Evolutionary conservation across 2,888 invertebrate genomes (phyloP).

Genomic region (Drosophila merina): DNA sequence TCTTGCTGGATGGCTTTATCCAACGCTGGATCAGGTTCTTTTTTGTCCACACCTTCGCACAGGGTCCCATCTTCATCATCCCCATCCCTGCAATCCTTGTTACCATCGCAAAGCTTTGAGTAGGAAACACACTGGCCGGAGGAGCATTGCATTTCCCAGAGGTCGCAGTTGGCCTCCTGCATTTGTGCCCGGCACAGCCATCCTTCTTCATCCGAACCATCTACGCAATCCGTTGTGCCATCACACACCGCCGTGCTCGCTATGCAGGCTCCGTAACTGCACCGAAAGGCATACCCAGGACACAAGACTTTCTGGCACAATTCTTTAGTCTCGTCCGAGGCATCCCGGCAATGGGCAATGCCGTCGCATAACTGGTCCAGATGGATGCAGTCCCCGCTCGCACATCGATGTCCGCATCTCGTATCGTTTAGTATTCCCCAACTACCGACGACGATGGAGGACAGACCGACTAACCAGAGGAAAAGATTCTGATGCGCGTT

Average conservation of each 20-base stretch:
- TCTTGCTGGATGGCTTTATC: background rate
- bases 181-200: constrained; percentile 46
- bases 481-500: constrained; percentile 16
- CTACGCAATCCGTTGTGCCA: constrained; percentile 36
- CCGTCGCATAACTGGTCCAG: constrained; percentile 45
- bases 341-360: constrained; percentile 34
- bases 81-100: constrained; percentile 35
- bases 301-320: constrained; percentile 36
- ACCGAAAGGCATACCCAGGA: constrained; percentile 48
- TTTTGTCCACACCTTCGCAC: constrained; percentile 19
- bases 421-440: background rate
- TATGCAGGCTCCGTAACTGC: constrained; percentile 50
- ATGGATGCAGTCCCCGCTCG: constrained; percentile 41
- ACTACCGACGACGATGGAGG: background rate
- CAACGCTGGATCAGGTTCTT: background rate
- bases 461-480: constrained; percentile 5
- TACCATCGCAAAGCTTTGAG: constrained; percentile 37
- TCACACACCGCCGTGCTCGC: constrained; percentile 43
- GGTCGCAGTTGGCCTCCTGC: constrained; percentile 46
- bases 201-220: constrained; percentile 42
- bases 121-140: constrained; percentile 47
- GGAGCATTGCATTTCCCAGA: constrained; percentile 41
- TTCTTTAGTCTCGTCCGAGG: constrained; percentile 40
- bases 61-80: constrained; percentile 36
- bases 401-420: constrained; percentile 26